These are phyloP conservation scores for Tipula lateralis DNA, from an alignment of 2,888 invertebrate genomes.

Conservation along the genomic window DNA sequence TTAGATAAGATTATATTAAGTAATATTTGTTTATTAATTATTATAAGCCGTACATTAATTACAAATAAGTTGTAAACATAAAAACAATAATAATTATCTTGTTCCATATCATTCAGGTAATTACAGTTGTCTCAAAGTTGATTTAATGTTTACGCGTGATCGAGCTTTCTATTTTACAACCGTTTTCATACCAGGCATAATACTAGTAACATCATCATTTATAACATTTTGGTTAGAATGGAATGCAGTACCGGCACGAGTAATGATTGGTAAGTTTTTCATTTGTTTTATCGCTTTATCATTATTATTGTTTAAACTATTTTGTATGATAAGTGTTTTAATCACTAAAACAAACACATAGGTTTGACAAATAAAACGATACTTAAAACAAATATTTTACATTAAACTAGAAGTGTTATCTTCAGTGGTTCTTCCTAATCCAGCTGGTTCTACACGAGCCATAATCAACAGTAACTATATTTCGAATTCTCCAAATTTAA, in stretches of 20 bases:
- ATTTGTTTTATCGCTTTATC: constrained; percentile 31
- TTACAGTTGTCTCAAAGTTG: constrained; percentile 93
- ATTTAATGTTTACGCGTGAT: constrained; percentile 90
- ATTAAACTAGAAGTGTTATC: too few species aligned
- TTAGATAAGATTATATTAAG: too few species aligned
- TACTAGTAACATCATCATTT: constrained; percentile 93
- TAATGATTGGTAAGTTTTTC: constrained; percentile 83
- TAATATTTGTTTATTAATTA: background rate
- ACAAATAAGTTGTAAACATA: background rate
- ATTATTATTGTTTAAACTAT: background rate
- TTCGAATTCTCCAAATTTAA: too few species aligned
- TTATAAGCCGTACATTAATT: background rate
- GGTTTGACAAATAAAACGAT: too few species aligned
- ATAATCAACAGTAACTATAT: too few species aligned
- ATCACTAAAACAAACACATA: too few species aligned
- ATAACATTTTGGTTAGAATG: constrained; percentile 97
- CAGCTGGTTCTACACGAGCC: too few species aligned
- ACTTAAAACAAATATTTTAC: too few species aligned
- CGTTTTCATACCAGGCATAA: constrained; percentile 94
- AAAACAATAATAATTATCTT: background rate
- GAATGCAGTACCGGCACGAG: constrained; percentile 94
- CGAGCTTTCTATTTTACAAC: constrained; percentile 96
- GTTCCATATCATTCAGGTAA: constrained; percentile 59
- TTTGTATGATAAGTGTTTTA: too few species aligned
- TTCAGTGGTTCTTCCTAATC: too few species aligned